Evolutionary conservation across 2,797 vertebrate genomes (phyloP), one percentile per base, ranked within the genome.

Genomic region (Sphenodon punctatus): DNA sequence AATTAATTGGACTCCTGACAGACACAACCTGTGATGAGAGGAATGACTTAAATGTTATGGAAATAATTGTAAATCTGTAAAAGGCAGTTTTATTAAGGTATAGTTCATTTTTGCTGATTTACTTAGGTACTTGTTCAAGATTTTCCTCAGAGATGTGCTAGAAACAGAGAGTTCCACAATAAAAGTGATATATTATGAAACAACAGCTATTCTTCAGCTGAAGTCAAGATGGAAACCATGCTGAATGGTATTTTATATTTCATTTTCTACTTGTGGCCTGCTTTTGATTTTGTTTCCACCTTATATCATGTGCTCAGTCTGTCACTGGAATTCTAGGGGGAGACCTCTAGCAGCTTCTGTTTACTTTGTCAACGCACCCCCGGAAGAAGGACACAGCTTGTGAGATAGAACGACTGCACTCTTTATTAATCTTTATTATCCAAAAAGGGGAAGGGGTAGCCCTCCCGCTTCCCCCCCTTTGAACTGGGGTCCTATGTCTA

Each of bases 131-230:
- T 73, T 23, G 11, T 59, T 78, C 66, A 67, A 75, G 45, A 63
- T 82, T 78, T 41, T 86, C 46, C 36, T 70, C 39, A 34, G 75
- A 81, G 51, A 84, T 55, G 8, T 70, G 30, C 63, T 75, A 38
- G 58, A 83, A 79, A 49, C 63, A 89, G 41, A 64, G n/a, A 56
- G 11, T 75, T 82, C 70, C 61, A 61, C 49, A 67, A 64, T 87
- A 87, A 85, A 90, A 82, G 17, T 90, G 11, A 87, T 84, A 49
- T 53, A 86, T 6, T 64, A 17, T 64, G 11, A 64, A 84, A 58
- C n/a, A 87, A 80, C 46, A 85, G 23, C 69, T 74, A 68, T 86
- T 85, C 30, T 70, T 89, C 80, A 86, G 11, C 39, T 75, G 51
- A 42, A 80, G 63, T 82, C 82, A 76, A 78, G 69, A 71, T 66